Percentiles rank a stretch among this genome's conserved stretches.
Conservation (phyloP, 2,888 invertebrate species). For the Drosophila formosana region DNA sequence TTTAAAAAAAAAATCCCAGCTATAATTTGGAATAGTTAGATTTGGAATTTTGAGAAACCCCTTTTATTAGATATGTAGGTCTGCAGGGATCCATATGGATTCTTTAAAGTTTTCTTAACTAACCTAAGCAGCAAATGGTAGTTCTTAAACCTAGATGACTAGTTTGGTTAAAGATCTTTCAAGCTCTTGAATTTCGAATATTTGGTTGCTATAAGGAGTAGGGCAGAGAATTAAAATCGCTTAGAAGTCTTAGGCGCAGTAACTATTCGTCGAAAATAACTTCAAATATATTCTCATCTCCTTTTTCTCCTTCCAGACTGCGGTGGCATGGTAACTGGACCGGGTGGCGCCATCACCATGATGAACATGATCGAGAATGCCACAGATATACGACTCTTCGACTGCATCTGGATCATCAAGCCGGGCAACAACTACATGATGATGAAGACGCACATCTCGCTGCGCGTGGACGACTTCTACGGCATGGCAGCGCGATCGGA, state of each 20-base stretch:
- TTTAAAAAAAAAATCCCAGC: too few relatives aligned
- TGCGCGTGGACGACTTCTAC: constrained; percentile 87
- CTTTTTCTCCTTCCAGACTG: constrained; percentile 86
- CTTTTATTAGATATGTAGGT: too few relatives aligned
- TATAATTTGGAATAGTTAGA: too few relatives aligned
- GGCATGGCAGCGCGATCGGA: constrained; percentile 88
- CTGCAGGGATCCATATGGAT: too few relatives aligned
- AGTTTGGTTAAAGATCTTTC: too few relatives aligned
- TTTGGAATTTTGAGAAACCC: too few relatives aligned
- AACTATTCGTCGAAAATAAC: not conserved
- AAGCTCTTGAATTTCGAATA: too few relatives aligned
- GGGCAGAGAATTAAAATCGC: too few relatives aligned
- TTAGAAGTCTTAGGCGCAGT: not conserved
- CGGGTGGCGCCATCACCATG: constrained; percentile 91
- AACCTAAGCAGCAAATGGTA: too few relatives aligned
- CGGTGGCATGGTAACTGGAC: constrained; percentile 89
- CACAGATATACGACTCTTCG: constrained; percentile 87
- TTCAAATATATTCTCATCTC: not conserved
- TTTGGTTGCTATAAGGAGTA: too few relatives aligned
- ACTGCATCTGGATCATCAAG: constrained; percentile 90
- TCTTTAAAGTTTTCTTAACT: too few relatives aligned
- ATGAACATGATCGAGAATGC: constrained; percentile 89
- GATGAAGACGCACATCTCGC: constrained; percentile 89
- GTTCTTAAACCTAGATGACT: too few relatives aligned
- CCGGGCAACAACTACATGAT: constrained; percentile 88